Base-by-base conservation (phyloP, 2,888 invertebrate genomes). In the Eupsilia transversa region DNA sequence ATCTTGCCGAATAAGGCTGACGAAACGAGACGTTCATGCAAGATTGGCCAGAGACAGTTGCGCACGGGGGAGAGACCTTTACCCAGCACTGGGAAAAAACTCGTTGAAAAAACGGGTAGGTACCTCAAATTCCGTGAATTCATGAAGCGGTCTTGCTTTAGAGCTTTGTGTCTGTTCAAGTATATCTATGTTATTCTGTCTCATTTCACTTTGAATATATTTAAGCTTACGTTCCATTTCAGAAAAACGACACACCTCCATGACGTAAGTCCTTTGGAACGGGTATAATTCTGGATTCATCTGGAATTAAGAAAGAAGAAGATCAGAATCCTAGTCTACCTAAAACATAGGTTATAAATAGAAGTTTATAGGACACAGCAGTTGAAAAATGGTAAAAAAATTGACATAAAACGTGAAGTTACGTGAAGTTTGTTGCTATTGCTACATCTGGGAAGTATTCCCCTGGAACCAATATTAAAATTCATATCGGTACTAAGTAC, bases 141-240 rank as follows among this genome's bases (percentile, higher is more conserved):
- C 98, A 74, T 97, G 96, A 0, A 97, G 97, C 43, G 97, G 97
- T 52, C 97, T 96, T 0, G 98, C 97, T 87, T 97, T 97, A 0
- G 98, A 98, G 5, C 94, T 95, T 72, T 97, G 97, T 0, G 94
- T 95, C 10, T 49, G 66, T 43, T 97, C 97, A 92, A 93, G 94
- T 95, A 97, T 72, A 5, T 96, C 96, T 69, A 99, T 98, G 0
- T 96, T 96, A 87, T 98, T 98, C 90, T 97, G 98, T 79, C 94
- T 96, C 88, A 99, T 97, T 94, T 98, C 98, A 1, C 97, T 96
- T 89, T 98, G 97, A 90, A 99, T 97, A 89, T 97, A 98, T 10
- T 97, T 94, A 41, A 98, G 95, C 89, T 98, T 98, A 56, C 98
- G 96, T 91, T 98, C 98, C 98, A 99, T 98, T 91, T 98, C 98